Conservation (phyloP, 2,113 vertebrate species). For the Microcebus tavaratra region DNA sequence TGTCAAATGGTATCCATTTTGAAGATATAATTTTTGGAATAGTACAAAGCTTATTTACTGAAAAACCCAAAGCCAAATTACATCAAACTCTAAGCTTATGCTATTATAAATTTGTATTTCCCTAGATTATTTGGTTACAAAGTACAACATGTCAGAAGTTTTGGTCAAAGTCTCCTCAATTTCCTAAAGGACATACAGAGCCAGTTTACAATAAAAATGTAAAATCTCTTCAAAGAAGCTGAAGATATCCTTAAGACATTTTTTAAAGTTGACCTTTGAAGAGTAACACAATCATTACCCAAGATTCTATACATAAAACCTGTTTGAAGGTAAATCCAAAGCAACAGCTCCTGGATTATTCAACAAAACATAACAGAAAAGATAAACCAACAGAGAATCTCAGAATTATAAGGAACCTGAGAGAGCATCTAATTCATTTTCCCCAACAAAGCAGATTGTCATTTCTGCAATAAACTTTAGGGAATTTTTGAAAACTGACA, state of each 20-base stretch:
- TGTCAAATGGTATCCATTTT: background rate
- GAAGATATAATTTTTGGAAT: background rate
- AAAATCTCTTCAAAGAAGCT: slow-evolving; percentile 33
- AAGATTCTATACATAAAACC: slow-evolving; percentile 36
- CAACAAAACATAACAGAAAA: background rate
- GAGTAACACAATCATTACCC: background rate
- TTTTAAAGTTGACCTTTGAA: background rate
- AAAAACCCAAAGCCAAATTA: slow-evolving; percentile 24
- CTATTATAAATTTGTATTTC: background rate
- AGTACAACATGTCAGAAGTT: background rate
- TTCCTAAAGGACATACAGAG: background rate
- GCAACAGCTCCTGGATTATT: slow-evolving; percentile 23
- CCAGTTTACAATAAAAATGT: slow-evolving; percentile 23
- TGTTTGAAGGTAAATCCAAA: slow-evolving; percentile 23
- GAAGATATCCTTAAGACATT: slow-evolving; percentile 2
- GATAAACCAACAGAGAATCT: background rate
- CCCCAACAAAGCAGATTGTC: background rate
- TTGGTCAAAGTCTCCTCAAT: background rate
- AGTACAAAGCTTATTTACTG: background rate
- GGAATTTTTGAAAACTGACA: background rate
- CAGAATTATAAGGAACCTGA: background rate
- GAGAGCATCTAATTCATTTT: background rate
- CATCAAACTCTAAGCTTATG: background rate
- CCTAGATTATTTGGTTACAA: background rate
- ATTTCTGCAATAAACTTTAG: background rate